A percentile compares a stretch with the other conserved stretches of the same genome.
phyloP scores from a whole-genome alignment of 2,113 vertebrate species.

The Myrmophylax atrothorax region DNA sequence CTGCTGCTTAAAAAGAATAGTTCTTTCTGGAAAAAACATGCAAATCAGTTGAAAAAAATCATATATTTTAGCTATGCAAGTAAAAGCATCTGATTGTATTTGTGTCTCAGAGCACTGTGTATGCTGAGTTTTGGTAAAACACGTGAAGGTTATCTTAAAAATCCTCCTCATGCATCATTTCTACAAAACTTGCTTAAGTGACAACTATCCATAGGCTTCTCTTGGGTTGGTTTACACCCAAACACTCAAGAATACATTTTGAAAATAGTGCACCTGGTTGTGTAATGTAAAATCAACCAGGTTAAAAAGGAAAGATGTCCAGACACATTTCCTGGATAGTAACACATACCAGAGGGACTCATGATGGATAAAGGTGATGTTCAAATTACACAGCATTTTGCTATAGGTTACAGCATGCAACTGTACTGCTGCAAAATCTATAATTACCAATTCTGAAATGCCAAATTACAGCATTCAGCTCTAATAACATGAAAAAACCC shows the following conservation, averaged over 20 bases:
- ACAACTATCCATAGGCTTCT: not conserved
- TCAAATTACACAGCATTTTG: not conserved
- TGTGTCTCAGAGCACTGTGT: not conserved
- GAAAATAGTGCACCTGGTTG: not conserved
- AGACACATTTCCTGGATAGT: not conserved
- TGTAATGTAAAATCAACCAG: not conserved
- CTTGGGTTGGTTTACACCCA: not conserved
- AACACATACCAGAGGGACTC: not conserved
- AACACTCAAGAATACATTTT: not conserved
- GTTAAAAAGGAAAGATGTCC: not conserved
- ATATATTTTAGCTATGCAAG: not conserved
- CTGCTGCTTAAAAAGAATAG: constrained; percentile 30
- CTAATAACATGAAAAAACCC: not conserved
- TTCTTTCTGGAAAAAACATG: not conserved
- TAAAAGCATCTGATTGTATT: not conserved
- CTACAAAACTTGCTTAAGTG: not conserved
- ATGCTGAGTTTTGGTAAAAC: not conserved
- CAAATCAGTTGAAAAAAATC: not conserved
- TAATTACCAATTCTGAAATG: not conserved
- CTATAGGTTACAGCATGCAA: not conserved
- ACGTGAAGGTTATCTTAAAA: not conserved
- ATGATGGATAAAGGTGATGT: not conserved
- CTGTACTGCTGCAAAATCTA: not conserved
- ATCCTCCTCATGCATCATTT: not conserved
- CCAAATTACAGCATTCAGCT: not conserved